Conservation (phyloP, 2,888 invertebrate genomes). For the Aradus depressus region DNA sequence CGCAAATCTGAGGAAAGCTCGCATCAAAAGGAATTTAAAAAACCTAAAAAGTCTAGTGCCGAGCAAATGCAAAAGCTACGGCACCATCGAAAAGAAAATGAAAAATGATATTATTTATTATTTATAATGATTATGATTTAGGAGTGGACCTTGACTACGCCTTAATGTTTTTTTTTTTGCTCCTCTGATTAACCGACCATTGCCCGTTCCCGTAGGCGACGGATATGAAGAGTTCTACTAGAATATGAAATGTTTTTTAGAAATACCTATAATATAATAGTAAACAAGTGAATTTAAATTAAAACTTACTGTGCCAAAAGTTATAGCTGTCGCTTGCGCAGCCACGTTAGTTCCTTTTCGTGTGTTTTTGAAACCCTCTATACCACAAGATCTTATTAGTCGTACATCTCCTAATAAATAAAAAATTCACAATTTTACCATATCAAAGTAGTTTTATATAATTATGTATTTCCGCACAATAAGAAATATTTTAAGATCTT, state of each 20-base stretch:
- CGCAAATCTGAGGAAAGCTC: too few species aligned
- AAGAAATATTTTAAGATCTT: background rate
- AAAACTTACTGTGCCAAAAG: conserved; percentile 55
- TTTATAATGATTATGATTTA: too few species aligned
- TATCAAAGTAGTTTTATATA: background rate
- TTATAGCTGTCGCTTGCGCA: conserved; percentile 85
- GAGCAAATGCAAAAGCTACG: too few species aligned
- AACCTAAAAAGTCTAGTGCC: too few species aligned
- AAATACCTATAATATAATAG: background rate
- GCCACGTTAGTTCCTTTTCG: conserved; percentile 94
- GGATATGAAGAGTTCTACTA: background rate
- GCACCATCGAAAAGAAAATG: too few species aligned
- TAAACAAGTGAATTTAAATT: background rate
- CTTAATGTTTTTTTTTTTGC: too few species aligned
- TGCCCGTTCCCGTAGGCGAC: background rate
- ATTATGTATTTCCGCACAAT: background rate
- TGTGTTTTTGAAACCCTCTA: conserved; percentile 90
- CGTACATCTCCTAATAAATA: conserved; percentile 42
- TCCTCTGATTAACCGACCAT: too few species aligned
- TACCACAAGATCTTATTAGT: conserved; percentile 63
- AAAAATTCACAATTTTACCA: conserved; percentile 2
- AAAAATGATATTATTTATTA: too few species aligned
- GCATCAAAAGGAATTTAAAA: too few species aligned
- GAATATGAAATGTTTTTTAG: background rate
- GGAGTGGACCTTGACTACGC: too few species aligned